These are phyloP conservation scores for Hippopotamyrus pictus DNA, from an alignment of 2,797 vertebrate species.

Conservation along the genomic window DNA sequence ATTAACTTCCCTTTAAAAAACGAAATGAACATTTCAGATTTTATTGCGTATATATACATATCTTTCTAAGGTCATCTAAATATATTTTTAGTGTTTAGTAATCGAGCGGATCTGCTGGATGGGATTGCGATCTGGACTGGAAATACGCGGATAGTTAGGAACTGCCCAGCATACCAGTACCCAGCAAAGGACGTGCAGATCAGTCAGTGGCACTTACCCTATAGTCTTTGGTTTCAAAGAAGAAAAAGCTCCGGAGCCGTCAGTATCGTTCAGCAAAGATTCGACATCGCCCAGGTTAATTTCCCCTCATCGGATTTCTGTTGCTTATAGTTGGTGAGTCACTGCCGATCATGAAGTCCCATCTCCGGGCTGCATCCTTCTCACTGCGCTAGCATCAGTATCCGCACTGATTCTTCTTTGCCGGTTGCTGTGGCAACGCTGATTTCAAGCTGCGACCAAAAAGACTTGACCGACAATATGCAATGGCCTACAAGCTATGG, in stretches of 20 bases:
- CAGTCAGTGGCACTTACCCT: constrained; percentile 33
- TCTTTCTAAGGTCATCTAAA: not conserved
- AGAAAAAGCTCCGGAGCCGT: not conserved
- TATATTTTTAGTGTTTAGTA: not conserved
- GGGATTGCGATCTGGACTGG: not conserved
- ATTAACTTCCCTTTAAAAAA: not conserved
- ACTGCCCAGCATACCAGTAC: not conserved
- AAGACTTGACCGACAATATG: constrained; percentile 26
- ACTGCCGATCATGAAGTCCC: constrained; percentile 42
- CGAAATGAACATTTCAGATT: not conserved
- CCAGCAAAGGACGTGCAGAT: not conserved
- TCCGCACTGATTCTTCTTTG: constrained; percentile 38
- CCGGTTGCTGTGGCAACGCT: constrained; percentile 52
- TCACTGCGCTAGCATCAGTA: constrained; percentile 48
- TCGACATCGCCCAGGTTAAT: constrained; percentile 21
- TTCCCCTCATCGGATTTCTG: constrained; percentile 26
- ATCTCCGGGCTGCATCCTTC: constrained; percentile 44
- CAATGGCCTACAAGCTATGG: constrained; percentile 20
- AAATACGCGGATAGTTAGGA: constrained; percentile 1
- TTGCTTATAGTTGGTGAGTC: constrained; percentile 39
- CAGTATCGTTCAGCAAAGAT: constrained; percentile 21
- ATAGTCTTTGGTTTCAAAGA: constrained; percentile 13
- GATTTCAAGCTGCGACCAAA: constrained; percentile 32
- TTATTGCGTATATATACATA: not conserved
- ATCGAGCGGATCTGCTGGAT: not conserved